Evolutionary conservation across 2,113 vertebrate species (phyloP), one percentile per base, ranked within the genome.

Genomic region (Girardinichthys multiradiatus): DNA sequence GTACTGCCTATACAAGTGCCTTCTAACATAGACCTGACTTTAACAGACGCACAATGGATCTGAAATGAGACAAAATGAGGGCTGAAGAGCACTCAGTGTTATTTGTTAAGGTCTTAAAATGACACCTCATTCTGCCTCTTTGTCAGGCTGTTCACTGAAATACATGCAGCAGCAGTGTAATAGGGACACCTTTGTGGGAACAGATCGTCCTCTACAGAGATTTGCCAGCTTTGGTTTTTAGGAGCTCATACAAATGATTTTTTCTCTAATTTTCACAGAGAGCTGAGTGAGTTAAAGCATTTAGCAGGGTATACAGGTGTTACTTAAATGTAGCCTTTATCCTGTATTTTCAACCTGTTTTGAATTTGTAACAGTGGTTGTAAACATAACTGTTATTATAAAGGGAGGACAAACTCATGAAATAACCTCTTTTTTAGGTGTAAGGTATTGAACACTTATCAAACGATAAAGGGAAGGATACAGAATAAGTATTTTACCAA

Each of bases 81-180:
- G 72, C 19, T 31, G 64, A 70, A 70, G 39, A 67, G 28, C 11
- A 27, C 35, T 37, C 59, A 39, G 64, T 68, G 63, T 62, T 74
- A 39, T 63, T 15, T 45, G 54, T 26, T 57, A 30, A 74, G 37
- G 78, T 76, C 63, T 68, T 66, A 78, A 72, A 75, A 76, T 72
- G 76, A 51, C 69, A 68, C 45, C 60, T 66, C 68, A 60, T 76
- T 76, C 64, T 42, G 7, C 42, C 72, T 29, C 54, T 57, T 54
- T 57, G 61, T 77, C 70, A 57, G 37, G 60, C 33, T 68, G 45
- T 19, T 70, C 64, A 76, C 37, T 51, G 51, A 68, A 9, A 30
- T 13, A 64, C 59, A 60, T 57, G 29, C 68, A 61, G 64, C 64
- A 37, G 78, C 48, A 62, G 30, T 21, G 65, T 66, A 70, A n/a